Conservation (phyloP, 2,888 invertebrate species). For the Epicampocera succincta region DNA sequence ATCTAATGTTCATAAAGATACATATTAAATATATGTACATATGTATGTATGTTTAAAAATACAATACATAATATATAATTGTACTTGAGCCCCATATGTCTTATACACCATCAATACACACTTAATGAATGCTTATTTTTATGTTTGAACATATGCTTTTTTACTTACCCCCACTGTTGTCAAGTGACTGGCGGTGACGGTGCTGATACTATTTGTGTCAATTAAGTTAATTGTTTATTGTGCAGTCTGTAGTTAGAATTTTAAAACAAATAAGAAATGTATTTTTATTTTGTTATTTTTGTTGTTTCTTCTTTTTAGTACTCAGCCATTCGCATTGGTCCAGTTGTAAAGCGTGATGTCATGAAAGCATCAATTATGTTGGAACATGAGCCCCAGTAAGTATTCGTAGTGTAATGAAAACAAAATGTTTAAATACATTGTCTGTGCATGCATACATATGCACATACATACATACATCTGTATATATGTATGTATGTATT, state of each 20-base stretch:
- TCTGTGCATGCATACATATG: no score
- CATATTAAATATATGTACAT: conserved; percentile 1
- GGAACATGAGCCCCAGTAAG: conserved; percentile 97
- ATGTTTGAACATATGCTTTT: neutral
- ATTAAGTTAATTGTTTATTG: conserved; percentile 58
- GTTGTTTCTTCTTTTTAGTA: conserved; percentile 86
- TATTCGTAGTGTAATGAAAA: conserved; percentile 73
- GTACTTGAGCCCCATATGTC: no score
- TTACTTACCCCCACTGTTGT: conserved; percentile 60
- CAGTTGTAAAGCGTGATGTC: conserved; percentile 99
- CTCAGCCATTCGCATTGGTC: conserved; percentile 98
- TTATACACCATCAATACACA: neutral
- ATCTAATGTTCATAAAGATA: no score
- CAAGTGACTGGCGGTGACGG: conserved; percentile 46
- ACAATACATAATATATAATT: neutral
- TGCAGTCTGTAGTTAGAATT: conserved; percentile 42
- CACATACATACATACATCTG: neutral
- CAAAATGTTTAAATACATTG: conserved; percentile 19
- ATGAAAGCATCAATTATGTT: conserved; percentile 99
- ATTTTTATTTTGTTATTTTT: conserved; percentile 13
- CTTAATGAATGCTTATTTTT: neutral
- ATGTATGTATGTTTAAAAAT: neutral
- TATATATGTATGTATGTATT: no score
- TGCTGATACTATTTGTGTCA: conserved; percentile 56
- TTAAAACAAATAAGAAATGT: conserved; percentile 25